These are phyloP conservation scores for Saturnia pavonia DNA, from an alignment of 2,888 invertebrate species.

Conservation along the genomic window DNA sequence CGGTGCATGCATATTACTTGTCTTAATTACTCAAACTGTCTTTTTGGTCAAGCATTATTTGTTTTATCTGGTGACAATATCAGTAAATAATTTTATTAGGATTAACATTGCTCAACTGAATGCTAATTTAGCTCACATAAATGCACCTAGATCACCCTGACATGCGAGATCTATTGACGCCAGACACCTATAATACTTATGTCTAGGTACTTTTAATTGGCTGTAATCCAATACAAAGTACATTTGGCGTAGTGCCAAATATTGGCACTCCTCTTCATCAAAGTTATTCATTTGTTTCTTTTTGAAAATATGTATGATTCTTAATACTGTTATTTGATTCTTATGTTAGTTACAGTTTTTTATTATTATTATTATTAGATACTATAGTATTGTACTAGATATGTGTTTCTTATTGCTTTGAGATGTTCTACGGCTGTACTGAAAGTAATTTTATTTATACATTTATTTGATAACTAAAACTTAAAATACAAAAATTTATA, in stretches of 20 bases:
- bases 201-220: constrained; percentile 78
- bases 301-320: constrained; percentile 59
- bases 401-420: background rate
- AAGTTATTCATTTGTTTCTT: constrained; percentile 75
- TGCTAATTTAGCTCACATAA: constrained; percentile 67
- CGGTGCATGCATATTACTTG: background rate
- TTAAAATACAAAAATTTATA: too few species aligned
- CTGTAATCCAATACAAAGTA: constrained; percentile 80
- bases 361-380: background rate
- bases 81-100: constrained; percentile 37
- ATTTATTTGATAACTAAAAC: too few species aligned
- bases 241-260: constrained; percentile 71
- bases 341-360: constrained; percentile 16
- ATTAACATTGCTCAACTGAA: constrained; percentile 50
- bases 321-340: constrained; percentile 37
- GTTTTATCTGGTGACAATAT: constrained; percentile 16
- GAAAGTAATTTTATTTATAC: too few species aligned
- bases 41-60: constrained; percentile 15
- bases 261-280: constrained; percentile 77
- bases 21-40: constrained; percentile 8
- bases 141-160: constrained; percentile 63
- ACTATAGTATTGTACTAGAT: background rate
- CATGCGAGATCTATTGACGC: constrained; percentile 71
- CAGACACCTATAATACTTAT: constrained; percentile 55
- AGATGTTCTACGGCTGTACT: background rate